Evolutionary conservation across 2,113 vertebrate genomes (phyloP), one percentile per base, ranked within the genome.

Genomic region (Tachysurus vachellii): DNA sequence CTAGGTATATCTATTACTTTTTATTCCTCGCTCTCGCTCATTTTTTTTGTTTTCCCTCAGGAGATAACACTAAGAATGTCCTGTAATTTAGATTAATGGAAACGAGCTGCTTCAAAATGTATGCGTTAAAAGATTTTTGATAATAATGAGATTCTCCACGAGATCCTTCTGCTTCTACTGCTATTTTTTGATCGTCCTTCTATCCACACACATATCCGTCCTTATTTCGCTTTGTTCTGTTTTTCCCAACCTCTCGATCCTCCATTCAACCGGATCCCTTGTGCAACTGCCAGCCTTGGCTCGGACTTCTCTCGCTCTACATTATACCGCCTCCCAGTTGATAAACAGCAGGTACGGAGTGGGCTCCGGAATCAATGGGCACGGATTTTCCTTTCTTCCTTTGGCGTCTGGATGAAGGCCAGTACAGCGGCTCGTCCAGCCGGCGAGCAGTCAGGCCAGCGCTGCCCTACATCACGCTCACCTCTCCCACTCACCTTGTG

Each of bases 321-420:
- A 88, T 90, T 88, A 89, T 88, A 88, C 88, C 82, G 84, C 81
- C 88, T 91, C 81, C 89, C 83, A 77, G 83, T 87, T 80, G 87
- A 86, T 89, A 90, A 90, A 75, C 89, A 88, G 73, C 14, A 14
- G 87, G 89, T 59, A 85, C 57, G 82, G 70, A 86, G 70, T n/a
- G 73, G 26, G 80, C 83, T 80, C 73, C 83, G 50, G 83, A 79
- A 90, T 89, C 88, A 68, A 85, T 89, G 86, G 83, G 83, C 88
- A 88, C 53, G 80, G 59, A 85, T 90, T 91, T 91, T 88, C 57
- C 44, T 76, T 23, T 50, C 5, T 76, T 76, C 47, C 47, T 85
- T 80, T 57, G 53, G 57, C 14, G 31, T 3, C n/a, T 83, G 61
- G 81, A 83, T 66, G 2, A 66, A 47, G 84, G 89, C 84, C 66